Conservation (phyloP, 2,113 vertebrate genomes). For the Platysteira castanea region DNA sequence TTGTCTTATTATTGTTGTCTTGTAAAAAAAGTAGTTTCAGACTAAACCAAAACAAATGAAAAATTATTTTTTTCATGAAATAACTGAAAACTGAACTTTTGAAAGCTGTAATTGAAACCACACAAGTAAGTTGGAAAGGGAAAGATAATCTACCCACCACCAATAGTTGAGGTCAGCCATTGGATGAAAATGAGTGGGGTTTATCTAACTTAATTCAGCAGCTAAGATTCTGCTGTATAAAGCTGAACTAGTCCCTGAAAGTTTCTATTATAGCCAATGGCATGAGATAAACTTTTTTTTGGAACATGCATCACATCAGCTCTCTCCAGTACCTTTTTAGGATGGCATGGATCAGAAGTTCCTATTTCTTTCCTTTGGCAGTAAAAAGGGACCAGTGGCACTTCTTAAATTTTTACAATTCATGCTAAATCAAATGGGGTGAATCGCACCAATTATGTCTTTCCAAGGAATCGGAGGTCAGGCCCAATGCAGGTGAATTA, state of each 20-base stretch:
- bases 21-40: slow-evolving; percentile 4
- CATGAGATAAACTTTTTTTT: background rate
- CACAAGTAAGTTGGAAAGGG: background rate
- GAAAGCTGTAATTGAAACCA: slow-evolving; percentile 35
- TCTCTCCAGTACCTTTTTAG: background rate
- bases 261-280: background rate
- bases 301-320: rapidly evolving
- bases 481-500: background rate
- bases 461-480: background rate
- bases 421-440: rapidly evolving
- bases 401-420: background rate
- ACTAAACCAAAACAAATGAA: slow-evolving; percentile 36
- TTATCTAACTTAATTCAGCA: background rate
- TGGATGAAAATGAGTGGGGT: background rate
- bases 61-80: background rate
- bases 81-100: slow-evolving; percentile 12
- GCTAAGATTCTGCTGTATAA: background rate
- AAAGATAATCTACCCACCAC: background rate
- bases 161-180: rapidly evolving
- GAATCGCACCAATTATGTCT: background rate
- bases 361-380: background rate
- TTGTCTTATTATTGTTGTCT: slow-evolving; percentile 28
- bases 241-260: background rate
- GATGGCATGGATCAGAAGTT: background rate
- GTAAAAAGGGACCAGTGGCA: background rate